Conservation (phyloP, 2,113 vertebrate genomes). For the Laterallus jamaicensis region DNA sequence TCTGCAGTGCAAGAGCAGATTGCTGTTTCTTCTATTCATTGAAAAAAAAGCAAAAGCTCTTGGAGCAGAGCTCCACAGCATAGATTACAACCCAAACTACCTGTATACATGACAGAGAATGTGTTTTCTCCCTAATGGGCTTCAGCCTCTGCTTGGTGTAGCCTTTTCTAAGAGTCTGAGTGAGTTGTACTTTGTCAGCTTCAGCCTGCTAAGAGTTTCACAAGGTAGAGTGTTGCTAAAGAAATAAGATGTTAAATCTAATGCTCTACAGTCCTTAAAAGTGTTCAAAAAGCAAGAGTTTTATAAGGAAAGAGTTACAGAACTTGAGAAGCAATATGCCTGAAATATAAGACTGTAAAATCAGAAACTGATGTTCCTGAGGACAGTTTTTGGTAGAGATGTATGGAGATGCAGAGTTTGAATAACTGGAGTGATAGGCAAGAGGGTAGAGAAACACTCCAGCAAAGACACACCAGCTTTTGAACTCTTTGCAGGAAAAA, state of each 20-base stretch:
- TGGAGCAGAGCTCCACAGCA: not conserved
- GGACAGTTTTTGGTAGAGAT: not conserved
- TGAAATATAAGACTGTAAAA: not conserved
- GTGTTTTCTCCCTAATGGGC: not conserved
- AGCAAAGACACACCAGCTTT: not conserved
- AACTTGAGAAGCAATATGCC: not conserved
- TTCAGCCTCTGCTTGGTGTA: not conserved
- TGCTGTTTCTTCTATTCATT: not conserved
- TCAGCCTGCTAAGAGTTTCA: not conserved
- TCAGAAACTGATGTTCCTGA: not conserved
- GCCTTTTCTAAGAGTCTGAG: not conserved
- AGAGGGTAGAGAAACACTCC: not conserved
- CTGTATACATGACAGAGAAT: not conserved
- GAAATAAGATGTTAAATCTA: not conserved
- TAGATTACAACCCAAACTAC: not conserved
- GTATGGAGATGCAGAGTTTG: not conserved
- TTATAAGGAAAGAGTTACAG: not conserved
- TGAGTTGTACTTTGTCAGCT: not conserved
- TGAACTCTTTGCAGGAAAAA: not conserved
- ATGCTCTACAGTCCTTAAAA: not conserved
- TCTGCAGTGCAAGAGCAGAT: not conserved
- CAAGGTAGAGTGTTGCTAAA: not conserved
- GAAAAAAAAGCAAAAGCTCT: not conserved
- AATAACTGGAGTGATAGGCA: not conserved
- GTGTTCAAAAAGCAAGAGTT: not conserved